These are phyloP conservation scores for Drosophila albomicans DNA, from an alignment of 1,140 invertebrate species.

Conservation along the genomic window DNA sequence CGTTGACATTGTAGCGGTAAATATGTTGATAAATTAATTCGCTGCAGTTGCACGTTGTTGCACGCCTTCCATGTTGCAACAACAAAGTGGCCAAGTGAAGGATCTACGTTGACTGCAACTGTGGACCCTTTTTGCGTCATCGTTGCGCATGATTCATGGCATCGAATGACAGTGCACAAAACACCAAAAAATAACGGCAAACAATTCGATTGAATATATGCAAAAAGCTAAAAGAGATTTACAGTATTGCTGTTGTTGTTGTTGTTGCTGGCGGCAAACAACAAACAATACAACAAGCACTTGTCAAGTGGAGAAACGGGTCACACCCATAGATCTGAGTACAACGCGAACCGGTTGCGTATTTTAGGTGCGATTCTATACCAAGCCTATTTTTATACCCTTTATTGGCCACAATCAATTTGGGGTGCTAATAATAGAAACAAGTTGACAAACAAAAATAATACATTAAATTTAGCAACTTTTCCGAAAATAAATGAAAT, in stretches of 20 bases:
- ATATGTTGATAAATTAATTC: constrained; percentile 77
- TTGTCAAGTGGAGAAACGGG: constrained; percentile 25
- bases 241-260: constrained; percentile 10
- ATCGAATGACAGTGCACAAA: constrained; percentile 35
- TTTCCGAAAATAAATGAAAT: no score
- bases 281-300: constrained; percentile 19
- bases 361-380: constrained; percentile 9
- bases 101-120: constrained; percentile 5
- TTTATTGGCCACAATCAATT: neutral
- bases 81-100: constrained; percentile 1
- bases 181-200: constrained; percentile 29
- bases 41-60: constrained; percentile 48
- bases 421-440: neutral
- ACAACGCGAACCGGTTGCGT: constrained; percentile 22
- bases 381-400: constrained; percentile 10
- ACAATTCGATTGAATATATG: constrained; percentile 27
- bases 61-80: constrained; percentile 26
- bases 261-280: constrained; percentile 21
- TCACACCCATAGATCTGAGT: constrained; percentile 6
- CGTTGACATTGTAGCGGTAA: constrained; percentile 75
- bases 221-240: constrained; percentile 17
- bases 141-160: constrained; percentile 35
- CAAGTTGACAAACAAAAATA: no score
- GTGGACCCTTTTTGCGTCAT: constrained; percentile 16
- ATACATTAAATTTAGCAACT: no score